Base-by-base conservation (phyloP, 1,140 invertebrate species). In the Lethrus apterus region DNA sequence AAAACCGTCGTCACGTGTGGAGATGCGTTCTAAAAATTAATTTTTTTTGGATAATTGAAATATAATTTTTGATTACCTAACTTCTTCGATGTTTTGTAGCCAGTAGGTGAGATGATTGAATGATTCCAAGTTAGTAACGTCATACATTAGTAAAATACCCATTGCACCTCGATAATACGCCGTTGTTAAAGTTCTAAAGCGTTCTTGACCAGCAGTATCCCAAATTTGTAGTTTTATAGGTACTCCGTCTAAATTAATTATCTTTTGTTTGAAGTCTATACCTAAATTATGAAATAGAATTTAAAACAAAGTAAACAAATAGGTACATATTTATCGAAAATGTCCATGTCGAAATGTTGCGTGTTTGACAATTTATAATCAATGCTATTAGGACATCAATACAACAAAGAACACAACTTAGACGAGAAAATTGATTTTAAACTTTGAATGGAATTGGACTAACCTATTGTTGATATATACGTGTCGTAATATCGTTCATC, bases 241-340 rank as follows among this genome's bases (percentile, higher is more conserved):
- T 41, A 81, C 83, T 2, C 86, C 87, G 65, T 89, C 84, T 51
- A 92, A 68, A 64, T 88, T 85, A 52, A 91, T 85, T 46, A 89
- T 86, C 68, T 90, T 91, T 67, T 91, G 86, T 70, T 91, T 92
- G 64, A 91, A 91, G 71, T 92, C 89, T 63, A 92, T 89, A 52
- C 87, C 87, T 62, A 30, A 13, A 54, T 54, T 1, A 20, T 45
- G 20, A 47, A 19, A 53, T 36, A 21, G 24, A 15, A 30, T 18
- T 10, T 14, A 17, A 21, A 9, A 5, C n/a, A 13, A 11, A 26
- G 10, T 38, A 46, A 44, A 41, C 20, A 32, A 19, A 7, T 21
- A 13, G 10, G 19, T 11, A 34, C 8, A 34, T 17, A 17, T 17
- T 17, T 10, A n/a, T 4, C 4, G n/a, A 31, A 10, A 31, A 11